A percentile compares a stretch with the other conserved stretches of the same genome.
Evolutionary conservation across 2,888 invertebrate genomes (phyloP).

Genomic region (Eurois occulta): DNA sequence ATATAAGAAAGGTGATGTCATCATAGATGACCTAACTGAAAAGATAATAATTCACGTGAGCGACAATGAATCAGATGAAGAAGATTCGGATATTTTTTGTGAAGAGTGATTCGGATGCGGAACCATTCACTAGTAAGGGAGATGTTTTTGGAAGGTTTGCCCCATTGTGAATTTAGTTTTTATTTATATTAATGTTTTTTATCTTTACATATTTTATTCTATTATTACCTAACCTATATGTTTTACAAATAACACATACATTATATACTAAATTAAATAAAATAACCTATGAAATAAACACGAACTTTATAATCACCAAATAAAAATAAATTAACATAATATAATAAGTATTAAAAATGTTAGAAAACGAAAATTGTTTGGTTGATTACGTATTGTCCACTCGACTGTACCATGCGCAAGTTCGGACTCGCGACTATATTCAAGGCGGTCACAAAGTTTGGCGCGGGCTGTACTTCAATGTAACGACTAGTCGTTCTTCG

Average conservation of each 20-base stretch:
- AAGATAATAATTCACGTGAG: slow-evolving; percentile 25
- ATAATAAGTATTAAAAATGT: slow-evolving; percentile 46
- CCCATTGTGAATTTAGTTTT: neutral
- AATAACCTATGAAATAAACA: slow-evolving; percentile 14
- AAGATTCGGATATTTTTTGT: slow-evolving; percentile 7
- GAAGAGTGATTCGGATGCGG: slow-evolving; percentile 14
- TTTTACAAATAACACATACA: slow-evolving; percentile 14
- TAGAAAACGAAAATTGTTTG: slow-evolving; percentile 10
- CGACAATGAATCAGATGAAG: slow-evolving; percentile 17
- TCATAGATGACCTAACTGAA: slow-evolving; percentile 13
- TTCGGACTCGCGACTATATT: slow-evolving; percentile 17
- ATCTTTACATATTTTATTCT: slow-evolving; percentile 7
- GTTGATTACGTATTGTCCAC: slow-evolving; percentile 12
- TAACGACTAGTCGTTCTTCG: no score
- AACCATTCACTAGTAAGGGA: slow-evolving; percentile 14
- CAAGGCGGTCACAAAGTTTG: slow-evolving; percentile 16
- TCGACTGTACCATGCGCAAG: slow-evolving; percentile 20
- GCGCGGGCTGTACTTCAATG: slow-evolving; percentile 3
- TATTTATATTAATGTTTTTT: slow-evolving; percentile 8
- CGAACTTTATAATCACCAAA: slow-evolving; percentile 17
- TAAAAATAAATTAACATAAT: slow-evolving; percentile 30
- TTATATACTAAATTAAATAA: slow-evolving; percentile 8
- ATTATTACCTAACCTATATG: slow-evolving; percentile 13
- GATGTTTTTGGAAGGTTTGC: neutral
- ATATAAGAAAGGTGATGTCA: slow-evolving; percentile 4